phyloP scores from a whole-genome alignment of 1,140 invertebrate species.

The Drosophila sulfurigaster region DNA sequence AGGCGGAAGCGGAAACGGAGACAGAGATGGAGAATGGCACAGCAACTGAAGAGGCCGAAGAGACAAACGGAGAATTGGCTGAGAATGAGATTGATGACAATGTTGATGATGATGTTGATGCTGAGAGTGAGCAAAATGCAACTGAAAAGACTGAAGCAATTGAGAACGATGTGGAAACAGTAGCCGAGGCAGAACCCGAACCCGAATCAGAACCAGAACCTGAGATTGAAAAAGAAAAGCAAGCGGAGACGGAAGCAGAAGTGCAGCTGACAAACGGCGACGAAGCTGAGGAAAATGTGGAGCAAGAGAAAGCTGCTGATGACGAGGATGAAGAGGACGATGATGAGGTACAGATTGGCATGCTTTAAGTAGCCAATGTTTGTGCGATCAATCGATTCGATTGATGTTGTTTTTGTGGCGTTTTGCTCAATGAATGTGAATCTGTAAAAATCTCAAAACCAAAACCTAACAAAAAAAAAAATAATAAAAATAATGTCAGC shows the following conservation, averaged over 20 bases:
- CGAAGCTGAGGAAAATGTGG: neutral
- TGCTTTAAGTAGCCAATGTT: slow-evolving; percentile 59
- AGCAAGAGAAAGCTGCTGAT: slow-evolving; percentile 13
- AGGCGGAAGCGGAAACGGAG: neutral
- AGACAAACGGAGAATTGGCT: slow-evolving; percentile 6
- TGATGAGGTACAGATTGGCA: slow-evolving; percentile 84
- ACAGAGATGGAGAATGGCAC: slow-evolving; percentile 10
- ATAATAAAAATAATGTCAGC: neutral
- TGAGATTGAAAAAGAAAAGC: slow-evolving; percentile 9
- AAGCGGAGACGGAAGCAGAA: slow-evolving; percentile 14
- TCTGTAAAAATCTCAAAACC: slow-evolving; percentile 35
- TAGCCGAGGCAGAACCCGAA: slow-evolving; percentile 3
- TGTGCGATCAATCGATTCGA: slow-evolving; percentile 23
- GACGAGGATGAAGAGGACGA: slow-evolving; percentile 76
- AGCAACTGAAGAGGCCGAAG: slow-evolving; percentile 32
- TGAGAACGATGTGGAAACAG: slow-evolving; percentile 30
- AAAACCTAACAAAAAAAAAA: slow-evolving; percentile 1
- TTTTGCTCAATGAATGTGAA: slow-evolving; percentile 44
- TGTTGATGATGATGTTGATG: slow-evolving; percentile 27
- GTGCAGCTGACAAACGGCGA: slow-evolving; percentile 11
- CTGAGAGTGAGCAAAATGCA: slow-evolving; percentile 52
- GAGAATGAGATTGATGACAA: slow-evolving; percentile 20
- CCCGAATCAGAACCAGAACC: slow-evolving; percentile 1
- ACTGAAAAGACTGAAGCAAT: slow-evolving; percentile 50
- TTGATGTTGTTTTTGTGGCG: slow-evolving; percentile 43